phyloP scores from a whole-genome alignment of 2,797 vertebrate species.

The Choloepus didactylus region DNA sequence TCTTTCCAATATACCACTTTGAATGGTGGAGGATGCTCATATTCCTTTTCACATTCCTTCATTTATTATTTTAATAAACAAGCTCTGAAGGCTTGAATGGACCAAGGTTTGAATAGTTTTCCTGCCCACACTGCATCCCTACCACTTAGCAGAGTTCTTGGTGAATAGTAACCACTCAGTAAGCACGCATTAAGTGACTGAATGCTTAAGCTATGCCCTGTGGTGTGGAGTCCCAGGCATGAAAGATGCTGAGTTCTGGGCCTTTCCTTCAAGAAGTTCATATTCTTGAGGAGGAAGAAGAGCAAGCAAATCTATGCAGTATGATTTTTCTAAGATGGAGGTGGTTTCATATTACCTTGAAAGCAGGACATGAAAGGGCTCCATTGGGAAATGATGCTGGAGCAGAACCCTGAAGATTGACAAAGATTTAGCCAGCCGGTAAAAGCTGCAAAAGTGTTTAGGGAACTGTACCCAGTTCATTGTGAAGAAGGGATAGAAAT shows the following conservation, averaged over 20 bases:
- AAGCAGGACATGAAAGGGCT: background rate
- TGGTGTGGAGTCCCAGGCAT: background rate
- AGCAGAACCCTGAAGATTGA: background rate
- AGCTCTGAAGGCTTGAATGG: background rate
- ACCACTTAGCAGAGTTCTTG: background rate
- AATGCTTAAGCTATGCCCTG: fast-evolving
- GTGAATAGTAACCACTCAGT: background rate
- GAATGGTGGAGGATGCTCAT: background rate
- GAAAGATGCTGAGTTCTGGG: background rate
- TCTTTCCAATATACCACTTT: background rate
- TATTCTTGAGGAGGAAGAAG: background rate
- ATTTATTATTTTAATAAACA: background rate
- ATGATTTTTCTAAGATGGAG: background rate
- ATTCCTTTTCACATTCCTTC: background rate
- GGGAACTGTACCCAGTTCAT: background rate
- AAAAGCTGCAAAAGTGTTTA: background rate
- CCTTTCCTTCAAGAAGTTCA: background rate
- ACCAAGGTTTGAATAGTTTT: background rate
- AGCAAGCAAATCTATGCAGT: background rate
- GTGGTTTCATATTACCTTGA: background rate
- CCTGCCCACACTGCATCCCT: background rate
- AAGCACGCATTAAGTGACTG: background rate
- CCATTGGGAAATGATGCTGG: background rate
- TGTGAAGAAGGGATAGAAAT: background rate
- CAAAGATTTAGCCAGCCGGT: background rate